These are phyloP conservation scores for Apamea anceps DNA, from an alignment of 2,888 invertebrate species.

Conservation along the genomic window DNA sequence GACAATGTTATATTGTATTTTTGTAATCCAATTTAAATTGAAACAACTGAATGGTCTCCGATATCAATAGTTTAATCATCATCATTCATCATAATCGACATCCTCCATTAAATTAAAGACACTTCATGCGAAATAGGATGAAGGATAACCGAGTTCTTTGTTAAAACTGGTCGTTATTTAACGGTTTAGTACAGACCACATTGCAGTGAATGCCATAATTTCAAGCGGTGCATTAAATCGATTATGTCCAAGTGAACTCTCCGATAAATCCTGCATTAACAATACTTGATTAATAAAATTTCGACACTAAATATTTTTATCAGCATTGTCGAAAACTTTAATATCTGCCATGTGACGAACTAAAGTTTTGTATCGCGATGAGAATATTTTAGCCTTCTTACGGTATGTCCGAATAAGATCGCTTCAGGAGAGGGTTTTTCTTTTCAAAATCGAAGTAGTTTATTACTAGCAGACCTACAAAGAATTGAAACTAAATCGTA, in stretches of 20 bases:
- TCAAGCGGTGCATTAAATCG: constrained; percentile 48
- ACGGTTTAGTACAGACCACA: background rate
- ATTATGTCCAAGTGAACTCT: constrained; percentile 30
- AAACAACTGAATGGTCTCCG: background rate
- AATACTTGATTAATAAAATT: constrained; percentile 4
- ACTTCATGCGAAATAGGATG: background rate
- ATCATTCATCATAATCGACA: too few species aligned
- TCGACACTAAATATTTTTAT: background rate
- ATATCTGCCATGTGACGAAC: constrained; percentile 12
- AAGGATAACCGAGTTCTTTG: background rate
- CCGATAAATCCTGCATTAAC: constrained; percentile 51
- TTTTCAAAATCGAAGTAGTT: constrained; percentile 4
- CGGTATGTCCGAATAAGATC: constrained; percentile 58
- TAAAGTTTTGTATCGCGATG: too few species aligned
- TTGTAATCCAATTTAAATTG: background rate
- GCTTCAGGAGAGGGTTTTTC: constrained; percentile 11
- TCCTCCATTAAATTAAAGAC: background rate
- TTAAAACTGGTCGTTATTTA: constrained; percentile 5
- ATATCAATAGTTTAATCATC: constrained; percentile 17
- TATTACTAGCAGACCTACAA: constrained; percentile 34
- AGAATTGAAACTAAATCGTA: constrained; percentile 12
- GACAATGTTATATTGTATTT: background rate
- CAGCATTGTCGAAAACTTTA: constrained; percentile 30
- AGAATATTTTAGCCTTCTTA: constrained; percentile 26
- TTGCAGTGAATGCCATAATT: constrained; percentile 47